A percentile compares a stretch with the other conserved stretches of the same genome.
These are phyloP conservation scores for Nematostella vectensis DNA, from an alignment of 92 coral and sea anemone genomes.

Conservation along the genomic window DNA sequence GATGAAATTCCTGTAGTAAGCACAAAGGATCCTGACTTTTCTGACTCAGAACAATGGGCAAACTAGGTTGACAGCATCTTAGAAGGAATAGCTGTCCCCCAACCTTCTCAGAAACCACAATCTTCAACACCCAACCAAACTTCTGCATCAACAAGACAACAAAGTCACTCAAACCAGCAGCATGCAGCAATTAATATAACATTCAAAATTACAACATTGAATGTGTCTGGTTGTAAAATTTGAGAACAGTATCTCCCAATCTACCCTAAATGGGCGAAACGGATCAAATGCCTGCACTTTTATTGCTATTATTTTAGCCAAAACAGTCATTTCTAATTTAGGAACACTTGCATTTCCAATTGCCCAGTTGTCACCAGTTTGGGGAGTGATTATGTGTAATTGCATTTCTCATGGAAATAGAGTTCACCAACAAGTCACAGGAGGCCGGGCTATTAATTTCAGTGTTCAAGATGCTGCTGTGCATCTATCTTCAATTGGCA, in stretches of 20 bases:
- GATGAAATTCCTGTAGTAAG: conserved; percentile 6
- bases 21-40: conserved; percentile 11
- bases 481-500: background rate
- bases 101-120: conserved; percentile 8
- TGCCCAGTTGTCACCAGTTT: background rate
- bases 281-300: conserved; percentile 26
- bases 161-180: background rate
- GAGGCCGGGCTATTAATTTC: conserved; percentile 4
- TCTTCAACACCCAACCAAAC: background rate
- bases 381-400: background rate
- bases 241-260: conserved; percentile 4
- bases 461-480: conserved; percentile 5
- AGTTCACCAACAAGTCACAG: conserved; percentile 1
- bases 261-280: conserved; percentile 14
- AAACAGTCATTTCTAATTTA: background rate
- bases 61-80: background rate
- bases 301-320: conserved; percentile 9
- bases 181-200: background rate
- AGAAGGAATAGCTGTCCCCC: conserved; percentile 5
- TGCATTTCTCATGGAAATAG: conserved; percentile 1
- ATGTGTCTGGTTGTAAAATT: background rate
- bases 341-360: background rate
- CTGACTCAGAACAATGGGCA: conserved; percentile 11
- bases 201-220: background rate
- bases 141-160: too few species aligned